These are phyloP conservation scores for Diabrotica undecimpunctata DNA, from an alignment of 1,140 invertebrate species.

Conservation along the genomic window DNA sequence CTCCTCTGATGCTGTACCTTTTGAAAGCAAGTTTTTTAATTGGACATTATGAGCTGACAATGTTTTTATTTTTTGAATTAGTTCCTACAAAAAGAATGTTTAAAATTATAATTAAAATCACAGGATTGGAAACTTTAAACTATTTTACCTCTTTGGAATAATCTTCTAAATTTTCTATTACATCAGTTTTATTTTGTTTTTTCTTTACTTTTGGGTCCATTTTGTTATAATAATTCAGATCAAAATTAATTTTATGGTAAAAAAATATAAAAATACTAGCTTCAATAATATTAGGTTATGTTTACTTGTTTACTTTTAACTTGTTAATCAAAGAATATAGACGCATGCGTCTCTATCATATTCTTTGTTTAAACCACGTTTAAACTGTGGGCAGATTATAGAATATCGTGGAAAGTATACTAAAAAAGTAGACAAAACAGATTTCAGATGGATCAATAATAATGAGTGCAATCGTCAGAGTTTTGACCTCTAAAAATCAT, in stretches of 20 bases:
- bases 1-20: conserved; percentile 33
- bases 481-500: too few species aligned
- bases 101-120: too few species aligned
- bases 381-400: too few species aligned
- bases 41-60: conserved; percentile 62
- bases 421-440: too few species aligned
- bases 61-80: conserved; percentile 59
- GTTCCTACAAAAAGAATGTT: conserved; percentile 49
- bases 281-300: too few species aligned
- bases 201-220: conserved; percentile 25
- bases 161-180: conserved; percentile 23
- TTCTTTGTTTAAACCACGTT: too few species aligned
- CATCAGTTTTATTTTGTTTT: conserved; percentile 15
- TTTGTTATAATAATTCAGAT: neutral
- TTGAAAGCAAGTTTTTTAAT: conserved; percentile 57
- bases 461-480: too few species aligned
- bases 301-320: neutral
- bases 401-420: too few species aligned
- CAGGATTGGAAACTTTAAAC: neutral
- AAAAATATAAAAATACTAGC: too few species aligned
- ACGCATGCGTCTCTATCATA: neutral
- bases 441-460: too few species aligned
- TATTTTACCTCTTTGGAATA: conserved; percentile 27
- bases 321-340: neutral
- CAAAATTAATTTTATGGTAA: neutral